Evolutionary conservation across 1,140 invertebrate genomes (phyloP).

Genomic region (Drosophila oshimai): DNA sequence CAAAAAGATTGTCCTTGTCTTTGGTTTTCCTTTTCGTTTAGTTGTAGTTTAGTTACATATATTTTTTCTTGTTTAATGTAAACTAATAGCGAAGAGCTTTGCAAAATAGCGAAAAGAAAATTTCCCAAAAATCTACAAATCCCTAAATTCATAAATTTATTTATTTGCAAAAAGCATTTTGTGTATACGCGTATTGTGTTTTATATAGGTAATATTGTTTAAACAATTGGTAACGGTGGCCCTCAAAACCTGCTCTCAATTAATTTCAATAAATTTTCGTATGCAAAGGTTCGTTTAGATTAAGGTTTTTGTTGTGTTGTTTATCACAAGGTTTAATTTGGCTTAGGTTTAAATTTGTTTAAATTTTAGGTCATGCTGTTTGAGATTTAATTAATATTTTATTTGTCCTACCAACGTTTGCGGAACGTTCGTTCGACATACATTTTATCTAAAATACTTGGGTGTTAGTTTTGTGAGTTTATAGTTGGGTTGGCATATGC

Average conservation of each 20-base stretch:
- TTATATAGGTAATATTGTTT: slow-evolving; percentile 47
- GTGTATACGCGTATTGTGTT: slow-evolving; percentile 48
- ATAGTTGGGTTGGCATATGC: slow-evolving; percentile 54
- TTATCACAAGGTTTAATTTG: slow-evolving; percentile 78
- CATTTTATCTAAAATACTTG: slow-evolving; percentile 77
- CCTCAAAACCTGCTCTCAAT: slow-evolving; percentile 74
- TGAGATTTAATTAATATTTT: slow-evolving; percentile 34
- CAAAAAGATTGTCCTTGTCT: slow-evolving; percentile 74
- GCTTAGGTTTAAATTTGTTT: slow-evolving; percentile 41
- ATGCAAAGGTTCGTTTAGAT: slow-evolving; percentile 40
- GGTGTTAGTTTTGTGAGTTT: slow-evolving; percentile 44
- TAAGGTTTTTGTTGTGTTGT: slow-evolving; percentile 31
- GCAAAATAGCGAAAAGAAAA: slow-evolving; percentile 34
- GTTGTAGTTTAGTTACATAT: slow-evolving; percentile 16
- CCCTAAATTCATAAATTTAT: slow-evolving; percentile 36
- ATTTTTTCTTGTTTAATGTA: slow-evolving; percentile 22
- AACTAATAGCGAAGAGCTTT: slow-evolving; percentile 36
- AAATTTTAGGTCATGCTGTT: slow-evolving; percentile 37
- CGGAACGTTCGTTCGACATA: slow-evolving; percentile 42
- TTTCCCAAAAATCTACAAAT: slow-evolving; percentile 37
- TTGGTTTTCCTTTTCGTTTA: slow-evolving; percentile 38
- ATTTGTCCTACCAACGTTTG: slow-evolving; percentile 30
- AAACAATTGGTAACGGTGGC: slow-evolving; percentile 70
- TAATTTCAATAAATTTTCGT: slow-evolving; percentile 59
- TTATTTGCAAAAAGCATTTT: slow-evolving; percentile 43